Evolutionary conservation across 2,888 invertebrate species (phyloP), one percentile per base, ranked within the genome.

Genomic region (Drosophila mulleri): DNA sequence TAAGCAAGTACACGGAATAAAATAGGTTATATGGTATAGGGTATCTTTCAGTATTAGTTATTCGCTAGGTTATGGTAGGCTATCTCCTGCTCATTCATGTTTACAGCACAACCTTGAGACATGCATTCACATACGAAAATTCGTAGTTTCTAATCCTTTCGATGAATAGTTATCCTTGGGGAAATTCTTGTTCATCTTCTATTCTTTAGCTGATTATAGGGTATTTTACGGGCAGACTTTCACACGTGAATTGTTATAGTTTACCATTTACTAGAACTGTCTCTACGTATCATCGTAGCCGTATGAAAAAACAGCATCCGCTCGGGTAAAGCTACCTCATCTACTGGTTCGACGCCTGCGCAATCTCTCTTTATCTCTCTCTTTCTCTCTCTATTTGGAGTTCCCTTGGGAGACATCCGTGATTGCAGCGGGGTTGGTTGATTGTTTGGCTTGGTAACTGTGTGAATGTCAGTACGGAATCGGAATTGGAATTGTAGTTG

Each of bases 381-480:
- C n/a, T 45, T 23, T 66, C 58, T 39, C 50, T 44, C 41, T 23
- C 26, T 58, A 26, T 53, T 18, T 12, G 18, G 16, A n/a, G 32
- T 56, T 78, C 73, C 56, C 62, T 68, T 59, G 72, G 74, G 81
- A 78, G 66, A 41, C 67, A 70, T 64, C 64, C 48, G 69, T 76
- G 62, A 70, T 62, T 79, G 67, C 77, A 67, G 64, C 32, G 59
- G 29, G 59, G 23, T 53, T 50, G 50, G 32, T 64, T 41, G 69
- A 70, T 67, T 68, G 68, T 64, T 71, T 67, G 84, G 67, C 48
- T 32, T 50, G 12, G 37, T 37, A 78, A 84, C 61, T 87, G 80
- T 82, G 83, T 75, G 76, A 83, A 80, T 83, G 90, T 79, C 88
- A 83, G 90, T 80, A 80, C 70, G 50, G 50, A 50, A 50, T 50